A percentile compares a stretch with the other conserved stretches of the same genome.
Conservation (phyloP, 2,888 invertebrate species). For the Synanthedon vespiformis region DNA sequence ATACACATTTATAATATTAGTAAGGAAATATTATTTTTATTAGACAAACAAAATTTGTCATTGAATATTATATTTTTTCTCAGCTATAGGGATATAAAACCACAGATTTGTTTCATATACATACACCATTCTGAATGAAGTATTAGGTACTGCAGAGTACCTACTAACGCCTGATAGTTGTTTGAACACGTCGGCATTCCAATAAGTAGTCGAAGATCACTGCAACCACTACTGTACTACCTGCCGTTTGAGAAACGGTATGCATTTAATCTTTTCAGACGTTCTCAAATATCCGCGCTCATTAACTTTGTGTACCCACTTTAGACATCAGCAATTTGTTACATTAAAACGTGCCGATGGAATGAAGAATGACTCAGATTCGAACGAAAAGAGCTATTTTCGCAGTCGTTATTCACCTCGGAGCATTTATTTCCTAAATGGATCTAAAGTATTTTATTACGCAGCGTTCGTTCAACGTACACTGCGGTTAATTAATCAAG, state of each 20-base stretch:
- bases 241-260: slow-evolving; percentile 47
- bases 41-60: too few relatives aligned
- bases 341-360: slow-evolving; percentile 51
- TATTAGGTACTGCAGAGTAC: background rate
- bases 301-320: slow-evolving; percentile 63
- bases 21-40: too few relatives aligned
- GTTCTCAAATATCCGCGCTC: slow-evolving; percentile 58
- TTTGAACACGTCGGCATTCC: slow-evolving; percentile 6
- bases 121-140: background rate
- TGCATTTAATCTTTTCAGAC: slow-evolving; percentile 62
- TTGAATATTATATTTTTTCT: too few relatives aligned
- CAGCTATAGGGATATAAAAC: too few relatives aligned
- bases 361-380: slow-evolving; percentile 46
- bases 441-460: slow-evolving; percentile 25
- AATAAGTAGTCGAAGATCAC: slow-evolving; percentile 13
- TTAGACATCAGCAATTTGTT: slow-evolving; percentile 60
- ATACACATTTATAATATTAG: too few relatives aligned
- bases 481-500: slow-evolving; percentile 34
- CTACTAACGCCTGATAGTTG: slow-evolving; percentile 1
- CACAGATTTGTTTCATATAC: too few relatives aligned
- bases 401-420: slow-evolving; percentile 22
- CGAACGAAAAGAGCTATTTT: slow-evolving; percentile 26
- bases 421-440: slow-evolving; percentile 19
- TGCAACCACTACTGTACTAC: slow-evolving; percentile 27
- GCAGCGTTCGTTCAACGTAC: slow-evolving; percentile 33